Conservation (phyloP, 2,113 vertebrate species). For the Podilymbus podiceps region DNA sequence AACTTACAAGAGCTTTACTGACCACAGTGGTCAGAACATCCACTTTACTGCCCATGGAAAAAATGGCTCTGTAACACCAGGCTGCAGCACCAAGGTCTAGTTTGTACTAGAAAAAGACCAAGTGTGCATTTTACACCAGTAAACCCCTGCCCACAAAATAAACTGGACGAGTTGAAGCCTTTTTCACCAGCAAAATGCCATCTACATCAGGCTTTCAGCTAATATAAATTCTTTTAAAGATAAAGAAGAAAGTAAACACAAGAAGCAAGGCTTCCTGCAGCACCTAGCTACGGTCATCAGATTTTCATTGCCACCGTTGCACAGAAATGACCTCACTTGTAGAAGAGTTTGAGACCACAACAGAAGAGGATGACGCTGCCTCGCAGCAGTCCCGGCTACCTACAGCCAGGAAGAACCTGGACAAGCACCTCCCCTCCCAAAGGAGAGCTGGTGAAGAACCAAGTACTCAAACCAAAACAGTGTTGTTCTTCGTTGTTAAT, state of each 20-base stretch:
- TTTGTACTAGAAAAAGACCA: neutral
- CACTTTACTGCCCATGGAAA: neutral
- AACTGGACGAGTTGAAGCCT: neutral
- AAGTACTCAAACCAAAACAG: neutral
- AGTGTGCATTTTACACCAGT: neutral
- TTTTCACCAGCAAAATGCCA: neutral
- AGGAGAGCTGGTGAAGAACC: neutral
- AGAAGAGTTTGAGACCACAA: neutral
- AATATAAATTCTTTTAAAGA: neutral
- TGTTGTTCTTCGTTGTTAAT: neutral
- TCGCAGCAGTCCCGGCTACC: neutral
- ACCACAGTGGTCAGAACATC: conserved; percentile 5
- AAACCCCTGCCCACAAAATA: neutral
- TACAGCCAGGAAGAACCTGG: neutral
- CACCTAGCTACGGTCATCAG: neutral
- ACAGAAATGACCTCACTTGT: neutral
- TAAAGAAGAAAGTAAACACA: neutral
- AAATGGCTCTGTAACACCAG: neutral
- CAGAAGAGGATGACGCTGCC: neutral
- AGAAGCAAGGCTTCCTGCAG: neutral
- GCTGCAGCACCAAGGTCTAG: neutral
- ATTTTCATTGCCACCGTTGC: neutral
- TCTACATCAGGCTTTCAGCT: neutral
- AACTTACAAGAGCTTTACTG: conserved; percentile 1
- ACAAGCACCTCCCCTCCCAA: rapidly evolving